Percentiles rank a stretch among this genome's conserved stretches.
Conservation (phyloP, 2,113 vertebrate species). For the Herpetotheres cachinnans region DNA sequence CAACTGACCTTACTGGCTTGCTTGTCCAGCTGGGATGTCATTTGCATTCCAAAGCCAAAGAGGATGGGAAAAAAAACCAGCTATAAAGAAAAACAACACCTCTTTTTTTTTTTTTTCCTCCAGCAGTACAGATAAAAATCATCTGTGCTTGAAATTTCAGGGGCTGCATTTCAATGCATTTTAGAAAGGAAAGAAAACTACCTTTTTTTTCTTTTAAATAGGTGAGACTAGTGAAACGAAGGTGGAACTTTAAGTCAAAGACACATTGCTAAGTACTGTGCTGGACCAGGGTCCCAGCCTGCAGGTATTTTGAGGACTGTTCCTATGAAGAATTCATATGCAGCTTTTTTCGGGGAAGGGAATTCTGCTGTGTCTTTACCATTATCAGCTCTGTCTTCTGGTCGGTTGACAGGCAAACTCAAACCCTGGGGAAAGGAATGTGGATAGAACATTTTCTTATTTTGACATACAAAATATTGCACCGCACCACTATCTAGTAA, state of each 20-base stretch:
- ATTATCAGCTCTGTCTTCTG: neutral
- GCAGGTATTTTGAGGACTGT: neutral
- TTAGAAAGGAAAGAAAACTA: neutral
- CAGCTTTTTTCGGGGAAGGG: neutral
- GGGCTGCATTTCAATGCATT: neutral
- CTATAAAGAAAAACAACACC: neutral
- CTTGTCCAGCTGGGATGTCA: neutral
- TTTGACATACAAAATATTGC: slow-evolving; percentile 38
- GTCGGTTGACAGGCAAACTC: neutral
- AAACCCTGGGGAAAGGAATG: neutral
- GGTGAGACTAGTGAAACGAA: neutral
- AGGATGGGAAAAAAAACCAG: rapidly evolving
- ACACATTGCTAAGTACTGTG: neutral
- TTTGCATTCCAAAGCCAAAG: neutral
- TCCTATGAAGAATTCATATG: neutral
- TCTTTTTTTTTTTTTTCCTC: neutral
- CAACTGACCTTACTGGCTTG: neutral
- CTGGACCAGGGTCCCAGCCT: neutral
- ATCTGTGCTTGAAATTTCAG: neutral
- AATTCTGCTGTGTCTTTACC: neutral
- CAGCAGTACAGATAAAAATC: neutral
- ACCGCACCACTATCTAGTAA: neutral
- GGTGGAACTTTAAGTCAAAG: neutral
- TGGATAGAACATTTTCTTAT: slow-evolving; percentile 21
- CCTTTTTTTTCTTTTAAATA: neutral